Conservation (phyloP, 2,797 vertebrate species). For the Erethizon dorsatum region DNA sequence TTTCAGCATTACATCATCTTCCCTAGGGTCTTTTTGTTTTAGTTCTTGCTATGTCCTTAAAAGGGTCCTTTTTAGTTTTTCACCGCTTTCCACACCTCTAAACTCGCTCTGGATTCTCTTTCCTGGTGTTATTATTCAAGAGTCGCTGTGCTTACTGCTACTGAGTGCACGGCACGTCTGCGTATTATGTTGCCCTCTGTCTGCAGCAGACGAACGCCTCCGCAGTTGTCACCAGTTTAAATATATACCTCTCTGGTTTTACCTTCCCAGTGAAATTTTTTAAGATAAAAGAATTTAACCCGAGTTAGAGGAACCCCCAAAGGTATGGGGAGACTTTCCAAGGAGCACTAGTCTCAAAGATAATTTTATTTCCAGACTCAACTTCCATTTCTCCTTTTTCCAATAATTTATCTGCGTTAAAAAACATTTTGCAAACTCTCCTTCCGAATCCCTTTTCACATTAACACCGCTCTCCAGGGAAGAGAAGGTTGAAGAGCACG, state of each 20-base stretch:
- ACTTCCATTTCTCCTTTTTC: conserved; percentile 7
- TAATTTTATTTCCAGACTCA: conserved; percentile 34
- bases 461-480: not conserved
- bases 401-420: not conserved
- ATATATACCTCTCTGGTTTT: not conserved
- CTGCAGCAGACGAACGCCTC: not conserved
- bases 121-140: not conserved
- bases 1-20: conserved; percentile 57
- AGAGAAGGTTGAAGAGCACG: not conserved
- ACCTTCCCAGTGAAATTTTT: not conserved
- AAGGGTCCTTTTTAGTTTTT: not conserved
- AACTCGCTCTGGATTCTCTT: conserved; percentile 58
- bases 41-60: conserved; percentile 46
- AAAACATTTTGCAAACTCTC: conserved; percentile 4
- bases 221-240: not conserved
- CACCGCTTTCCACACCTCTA: not conserved
- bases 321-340: not conserved
- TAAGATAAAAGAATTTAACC: not conserved
- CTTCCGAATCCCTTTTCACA: not conserved
- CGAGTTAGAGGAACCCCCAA: not conserved
- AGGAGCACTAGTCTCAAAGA: not conserved
- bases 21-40: conserved; percentile 1
- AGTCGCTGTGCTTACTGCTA: not conserved
- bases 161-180: not conserved
- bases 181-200: not conserved